Base-by-base conservation (phyloP, 2,113 vertebrate species). In the Oryzias celebensis region DNA sequence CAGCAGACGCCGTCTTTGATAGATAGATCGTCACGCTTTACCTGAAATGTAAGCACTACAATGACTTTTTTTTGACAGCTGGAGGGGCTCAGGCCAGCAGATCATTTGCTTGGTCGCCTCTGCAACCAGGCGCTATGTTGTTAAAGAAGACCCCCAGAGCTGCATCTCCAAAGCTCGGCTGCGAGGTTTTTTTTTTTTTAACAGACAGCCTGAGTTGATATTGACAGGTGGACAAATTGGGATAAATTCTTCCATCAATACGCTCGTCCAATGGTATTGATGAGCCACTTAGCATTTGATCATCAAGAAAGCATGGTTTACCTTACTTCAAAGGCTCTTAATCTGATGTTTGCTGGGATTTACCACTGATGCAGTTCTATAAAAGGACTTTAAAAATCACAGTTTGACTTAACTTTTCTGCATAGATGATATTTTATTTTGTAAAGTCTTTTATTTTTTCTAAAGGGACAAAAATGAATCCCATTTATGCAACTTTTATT, bases 211-310 rank as follows among this genome's bases (percentile, higher is more conserved):
- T 85, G 80, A 83, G 88, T 90, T 90, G 78, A 70, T 91, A 91
- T 91, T 89, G 91, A 91, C 90, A 89, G 60, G 36, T 43, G 74
- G 64, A 91, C 90, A 91, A 90, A 91, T 91, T 80, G 86, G 87
- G 88, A 92, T 91, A 87, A 90, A 93, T 92, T 82, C 77, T 16
- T 68, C 67, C 83, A 87, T 89, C 91, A 75, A 92, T 92, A 89
- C 60, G 2, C 73, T 41, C 73, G 71, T 82, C 83, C 71, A 52
- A n/a, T 43, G 55, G 89, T 91, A 92, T 90, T 87, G 90, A 93
- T 88, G 89, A 88, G 78, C 82, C 69, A 71, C 90, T 92, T 85
- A 86, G 78, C 60, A 56, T 81, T 73, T 89, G 73, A 66, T 81
- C 86, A 63, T 49, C 28, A 51, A 73, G 82, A 85, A 73, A 68